phyloP scores from a whole-genome alignment of 2,113 vertebrate genomes.

The Tachuris rubrigastra region DNA sequence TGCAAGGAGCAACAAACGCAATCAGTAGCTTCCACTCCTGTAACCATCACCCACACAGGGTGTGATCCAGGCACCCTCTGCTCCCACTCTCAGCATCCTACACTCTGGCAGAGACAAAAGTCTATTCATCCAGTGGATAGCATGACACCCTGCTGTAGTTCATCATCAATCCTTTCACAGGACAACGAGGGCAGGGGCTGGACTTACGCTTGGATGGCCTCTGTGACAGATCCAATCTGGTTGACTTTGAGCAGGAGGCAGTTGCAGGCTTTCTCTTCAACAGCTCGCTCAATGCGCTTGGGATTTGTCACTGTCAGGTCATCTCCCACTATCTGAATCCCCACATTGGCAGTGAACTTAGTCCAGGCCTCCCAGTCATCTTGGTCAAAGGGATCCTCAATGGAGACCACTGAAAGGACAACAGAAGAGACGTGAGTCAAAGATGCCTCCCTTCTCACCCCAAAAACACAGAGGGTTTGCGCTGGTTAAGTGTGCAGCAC shows the following conservation, averaged over 20 bases:
- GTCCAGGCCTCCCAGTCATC: constrained; percentile 94
- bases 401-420: constrained; percentile 84
- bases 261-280: constrained; percentile 92
- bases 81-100: background rate
- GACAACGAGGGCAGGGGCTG: background rate
- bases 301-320: constrained; percentile 93
- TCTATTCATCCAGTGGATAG: background rate
- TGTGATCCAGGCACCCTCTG: background rate
- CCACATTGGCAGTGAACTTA: constrained; percentile 87
- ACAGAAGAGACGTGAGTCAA: background rate
- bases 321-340: constrained; percentile 92
- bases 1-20: constrained; percentile 32
- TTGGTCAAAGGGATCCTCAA: constrained; percentile 94
- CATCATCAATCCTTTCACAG: background rate
- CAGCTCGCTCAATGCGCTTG: constrained; percentile 85
- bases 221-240: constrained; percentile 90
- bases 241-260: constrained; percentile 93
- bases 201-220: constrained; percentile 92
- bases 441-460: background rate
- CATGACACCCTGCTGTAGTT: background rate
- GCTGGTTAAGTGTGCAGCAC: background rate
- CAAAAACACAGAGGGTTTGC: background rate
- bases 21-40: background rate
- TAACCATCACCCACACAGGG: background rate
- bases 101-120: background rate